A percentile compares a stretch with the other conserved stretches of the same genome.
These are phyloP conservation scores for Gephyroberyx darwinii DNA, from an alignment of 2,797 vertebrate species.

Conservation along the genomic window DNA sequence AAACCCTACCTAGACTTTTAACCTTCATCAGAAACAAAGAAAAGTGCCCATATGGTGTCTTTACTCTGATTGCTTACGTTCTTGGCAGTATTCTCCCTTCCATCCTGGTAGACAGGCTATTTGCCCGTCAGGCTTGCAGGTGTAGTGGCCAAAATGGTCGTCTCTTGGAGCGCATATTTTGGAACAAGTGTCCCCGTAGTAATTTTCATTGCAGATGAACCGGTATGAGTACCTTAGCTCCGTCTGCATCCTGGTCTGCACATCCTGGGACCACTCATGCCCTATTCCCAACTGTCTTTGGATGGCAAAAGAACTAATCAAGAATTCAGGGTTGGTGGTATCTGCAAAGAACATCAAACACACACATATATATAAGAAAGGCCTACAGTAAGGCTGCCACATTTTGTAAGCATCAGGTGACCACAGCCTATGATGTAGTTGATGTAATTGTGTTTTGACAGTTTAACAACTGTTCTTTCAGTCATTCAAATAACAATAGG, in stretches of 20 bases:
- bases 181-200: conserved; percentile 97
- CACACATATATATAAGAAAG: not conserved
- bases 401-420: not conserved
- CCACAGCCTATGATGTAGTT: not conserved
- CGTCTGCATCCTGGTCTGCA: conserved; percentile 82
- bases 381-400: not conserved
- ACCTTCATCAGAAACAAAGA: conserved; percentile 56
- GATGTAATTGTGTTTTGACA: conserved; percentile 9
- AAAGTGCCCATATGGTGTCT: conserved; percentile 69
- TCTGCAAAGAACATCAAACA: conserved; percentile 64
- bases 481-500: conserved; percentile 67
- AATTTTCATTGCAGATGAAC: conserved; percentile 97
- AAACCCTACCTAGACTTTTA: not conserved
- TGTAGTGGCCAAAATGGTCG: conserved; percentile 96
- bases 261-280: conserved; percentile 87
- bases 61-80: conserved; percentile 89
- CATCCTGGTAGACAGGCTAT: conserved; percentile 92
- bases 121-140: conserved; percentile 91
- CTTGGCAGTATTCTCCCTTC: conserved; percentile 94
- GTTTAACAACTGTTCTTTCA: conserved; percentile 7
- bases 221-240: conserved; percentile 96
- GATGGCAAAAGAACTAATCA: conserved; percentile 93
- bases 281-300: conserved; percentile 90
- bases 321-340: conserved; percentile 82
- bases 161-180: conserved; percentile 93